Conservation (phyloP, 1,140 invertebrate species). For the Patella vulgata region DNA sequence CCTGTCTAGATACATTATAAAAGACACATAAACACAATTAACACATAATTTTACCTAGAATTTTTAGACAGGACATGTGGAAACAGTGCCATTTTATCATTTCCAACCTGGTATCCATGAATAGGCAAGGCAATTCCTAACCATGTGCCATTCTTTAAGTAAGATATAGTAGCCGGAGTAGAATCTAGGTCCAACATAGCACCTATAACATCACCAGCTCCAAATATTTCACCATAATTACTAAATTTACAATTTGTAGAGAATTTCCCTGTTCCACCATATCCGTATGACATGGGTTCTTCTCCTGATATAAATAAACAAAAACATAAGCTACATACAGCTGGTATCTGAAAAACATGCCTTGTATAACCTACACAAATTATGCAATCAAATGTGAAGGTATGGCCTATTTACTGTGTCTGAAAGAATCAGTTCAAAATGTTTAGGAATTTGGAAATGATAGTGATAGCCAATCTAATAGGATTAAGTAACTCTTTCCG, state of each 20-base stretch:
- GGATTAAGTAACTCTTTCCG: too few species aligned
- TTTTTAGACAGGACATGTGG: slow-evolving; percentile 92
- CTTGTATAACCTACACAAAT: background rate
- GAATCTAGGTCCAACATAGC: slow-evolving; percentile 75
- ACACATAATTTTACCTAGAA: slow-evolving; percentile 73
- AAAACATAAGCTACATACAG: background rate
- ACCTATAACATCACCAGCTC: slow-evolving; percentile 81
- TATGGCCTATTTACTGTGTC: too few species aligned
- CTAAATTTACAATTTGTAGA: slow-evolving; percentile 79
- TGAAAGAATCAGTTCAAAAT: too few species aligned
- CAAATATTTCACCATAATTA: slow-evolving; percentile 80
- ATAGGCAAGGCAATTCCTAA: slow-evolving; percentile 73
- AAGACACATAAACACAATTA: too few species aligned
- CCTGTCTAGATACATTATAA: too few species aligned
- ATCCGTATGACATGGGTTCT: slow-evolving; percentile 84
- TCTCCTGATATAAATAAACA: slow-evolving; percentile 69
- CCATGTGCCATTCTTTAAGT: slow-evolving; percentile 84
- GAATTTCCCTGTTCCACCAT: slow-evolving; percentile 84
- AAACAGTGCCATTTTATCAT: slow-evolving; percentile 76
- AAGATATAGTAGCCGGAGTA: slow-evolving; percentile 75
- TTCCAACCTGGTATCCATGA: slow-evolving; percentile 64
- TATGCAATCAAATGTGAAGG: too few species aligned
- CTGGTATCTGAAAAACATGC: background rate
- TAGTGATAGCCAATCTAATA: too few species aligned
- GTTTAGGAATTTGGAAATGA: too few species aligned